These are phyloP conservation scores for Perccottus glenii DNA, from an alignment of 2,113 vertebrate genomes.

Conservation along the genomic window DNA sequence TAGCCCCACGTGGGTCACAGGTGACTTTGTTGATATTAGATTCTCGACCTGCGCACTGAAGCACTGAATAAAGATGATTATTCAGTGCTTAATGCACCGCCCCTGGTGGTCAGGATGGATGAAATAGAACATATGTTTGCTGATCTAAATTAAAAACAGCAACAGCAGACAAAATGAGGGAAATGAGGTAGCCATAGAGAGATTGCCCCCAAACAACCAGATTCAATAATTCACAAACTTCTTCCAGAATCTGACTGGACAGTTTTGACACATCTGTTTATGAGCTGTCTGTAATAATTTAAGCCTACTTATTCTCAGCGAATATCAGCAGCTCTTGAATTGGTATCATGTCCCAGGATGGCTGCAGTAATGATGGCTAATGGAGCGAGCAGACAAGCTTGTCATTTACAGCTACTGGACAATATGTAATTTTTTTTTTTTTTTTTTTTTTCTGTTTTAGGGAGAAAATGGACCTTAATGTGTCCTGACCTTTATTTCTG, in stretches of 20 bases:
- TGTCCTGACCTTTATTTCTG: constrained; percentile 13
- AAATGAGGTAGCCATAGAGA: constrained; percentile 13
- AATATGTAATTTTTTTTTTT: constrained; percentile 8
- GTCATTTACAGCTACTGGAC: constrained; percentile 59
- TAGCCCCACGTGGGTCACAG: too few species aligned
- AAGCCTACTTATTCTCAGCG: constrained; percentile 25
- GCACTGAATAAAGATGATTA: too few species aligned
- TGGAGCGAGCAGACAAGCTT: constrained; percentile 59
- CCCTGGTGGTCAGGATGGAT: too few species aligned
- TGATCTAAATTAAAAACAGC: too few species aligned
- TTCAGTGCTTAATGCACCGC: too few species aligned
- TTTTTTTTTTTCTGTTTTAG: constrained; percentile 29
- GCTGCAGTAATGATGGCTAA: constrained; percentile 66
- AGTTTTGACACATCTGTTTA: constrained; percentile 57
- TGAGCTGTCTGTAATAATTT: constrained; percentile 52
- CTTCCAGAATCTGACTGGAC: constrained; percentile 38
- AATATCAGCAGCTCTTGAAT: constrained; percentile 35
- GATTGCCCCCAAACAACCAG: constrained; percentile 38
- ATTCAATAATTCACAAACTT: constrained; percentile 36
- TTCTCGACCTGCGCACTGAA: too few species aligned
- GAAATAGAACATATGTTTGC: too few species aligned
- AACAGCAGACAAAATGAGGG: constrained; percentile 9
- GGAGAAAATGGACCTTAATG: constrained; percentile 19
- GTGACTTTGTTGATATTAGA: too few species aligned
- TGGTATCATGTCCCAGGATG: constrained; percentile 57